Evolutionary conservation across 1,140 invertebrate species (phyloP), one percentile per base, ranked within the genome.

Genomic region (Eulimnadia texana): DNA sequence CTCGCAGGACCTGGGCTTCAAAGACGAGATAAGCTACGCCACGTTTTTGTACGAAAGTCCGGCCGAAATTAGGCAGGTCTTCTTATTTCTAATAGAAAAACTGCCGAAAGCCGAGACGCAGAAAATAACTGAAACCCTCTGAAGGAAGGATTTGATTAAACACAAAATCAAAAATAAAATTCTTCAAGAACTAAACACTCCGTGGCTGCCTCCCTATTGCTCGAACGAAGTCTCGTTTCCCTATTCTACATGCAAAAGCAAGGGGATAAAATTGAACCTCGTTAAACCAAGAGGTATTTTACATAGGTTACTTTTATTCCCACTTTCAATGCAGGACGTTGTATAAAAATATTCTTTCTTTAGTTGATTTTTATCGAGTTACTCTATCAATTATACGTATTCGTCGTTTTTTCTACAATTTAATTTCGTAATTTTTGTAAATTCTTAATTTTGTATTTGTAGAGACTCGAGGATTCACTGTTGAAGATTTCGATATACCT

Each of bases 31-130:
- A 67, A 93, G 92, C 0, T 97, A 95, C 75, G 92, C 96, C 74
- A 93, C 90, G 64, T 93, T 97, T 72, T 75, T 97, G 13, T 96
- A 97, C 71, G 88, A 84, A 23, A 93, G 88, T 75, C 88, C 91
- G 72, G 74, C 78, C 59, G 93, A 96, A 68, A 77, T 94, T 24
- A 74, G 93, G 60, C 82, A 84, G 68, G 79, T 96, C 10, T 84
- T 96, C 65, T 90, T 91, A 80, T 96, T 94, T 76, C 76, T 96
- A 0, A 85, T 95, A 65, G 92, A 96, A 73, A 85, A 87, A 73
- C 70, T 95, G 61, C 90, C 92, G 3, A 87, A 85, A 75, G 90
- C 78, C 60, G 66, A 68, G 23, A 66, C 68, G 22, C 67, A 72
- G 59, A n/a, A n/a, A n/a, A n/a, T n/a, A n/a, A n/a, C n/a, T n/a